phyloP scores from a whole-genome alignment of 2,797 vertebrate genomes.

The Enteromius unitaeniatus region DNA sequence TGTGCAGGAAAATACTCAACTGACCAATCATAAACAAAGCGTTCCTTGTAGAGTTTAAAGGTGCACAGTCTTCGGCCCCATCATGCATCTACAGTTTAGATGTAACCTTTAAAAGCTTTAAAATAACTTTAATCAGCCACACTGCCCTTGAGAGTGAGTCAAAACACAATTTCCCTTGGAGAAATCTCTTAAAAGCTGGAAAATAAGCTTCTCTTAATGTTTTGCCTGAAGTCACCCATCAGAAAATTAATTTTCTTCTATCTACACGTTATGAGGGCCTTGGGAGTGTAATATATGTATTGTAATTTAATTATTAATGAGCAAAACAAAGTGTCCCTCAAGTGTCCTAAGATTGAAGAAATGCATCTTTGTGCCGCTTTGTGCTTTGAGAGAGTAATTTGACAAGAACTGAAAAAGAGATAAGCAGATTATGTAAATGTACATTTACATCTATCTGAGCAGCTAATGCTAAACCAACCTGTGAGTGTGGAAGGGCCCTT shows the following conservation, averaged over 20 bases:
- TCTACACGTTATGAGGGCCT: not conserved
- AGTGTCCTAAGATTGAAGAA: not conserved
- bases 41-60: not conserved
- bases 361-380: not conserved
- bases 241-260: constrained; percentile 18
- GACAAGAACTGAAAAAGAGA: not conserved
- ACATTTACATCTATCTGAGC: not conserved
- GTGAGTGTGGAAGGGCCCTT: not conserved
- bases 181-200: not conserved
- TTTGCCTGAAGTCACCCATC: constrained; percentile 8
- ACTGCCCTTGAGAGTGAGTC: not conserved
- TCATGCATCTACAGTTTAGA: not conserved
- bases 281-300: not conserved
- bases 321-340: not conserved
- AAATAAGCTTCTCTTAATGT: not conserved
- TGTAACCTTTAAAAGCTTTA: not conserved
- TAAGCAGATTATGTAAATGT: not conserved
- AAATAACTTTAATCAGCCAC: not conserved
- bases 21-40: not conserved
- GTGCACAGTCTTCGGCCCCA: not conserved
- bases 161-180: not conserved
- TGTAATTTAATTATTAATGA: constrained; percentile 14
- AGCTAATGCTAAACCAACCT: not conserved
- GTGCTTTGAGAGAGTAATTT: not conserved
- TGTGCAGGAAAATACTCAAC: not conserved